Evolutionary conservation across 2,797 vertebrate species (phyloP).

Genomic region (Chromobotia macracanthus): DNA sequence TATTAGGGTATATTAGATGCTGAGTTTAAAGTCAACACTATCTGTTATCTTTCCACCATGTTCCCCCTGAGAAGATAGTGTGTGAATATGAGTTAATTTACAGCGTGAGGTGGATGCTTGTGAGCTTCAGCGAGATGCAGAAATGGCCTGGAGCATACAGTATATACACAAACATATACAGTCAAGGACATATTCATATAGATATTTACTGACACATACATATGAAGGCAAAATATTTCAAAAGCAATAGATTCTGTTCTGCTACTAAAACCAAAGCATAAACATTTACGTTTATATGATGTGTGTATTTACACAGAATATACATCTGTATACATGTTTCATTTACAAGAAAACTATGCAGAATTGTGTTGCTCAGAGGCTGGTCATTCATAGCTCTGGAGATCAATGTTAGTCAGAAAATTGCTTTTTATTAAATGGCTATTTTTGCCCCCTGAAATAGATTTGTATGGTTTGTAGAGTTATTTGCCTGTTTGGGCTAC

Average conservation of each 20-base stretch:
- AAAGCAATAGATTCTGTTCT: constrained; percentile 8
- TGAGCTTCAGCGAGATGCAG: constrained; percentile 24
- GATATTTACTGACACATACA: neutral
- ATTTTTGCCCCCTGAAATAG: no score
- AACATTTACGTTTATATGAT: no score
- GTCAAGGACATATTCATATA: neutral
- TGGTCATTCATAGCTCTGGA: neutral
- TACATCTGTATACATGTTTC: neutral
- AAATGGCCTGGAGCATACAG: neutral
- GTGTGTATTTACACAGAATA: neutral
- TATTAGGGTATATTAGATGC: constrained; percentile 37
- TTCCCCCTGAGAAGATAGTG: constrained; percentile 31
- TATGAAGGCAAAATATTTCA: neutral
- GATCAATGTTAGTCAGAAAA: neutral
- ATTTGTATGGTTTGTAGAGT: neutral
- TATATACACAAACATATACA: neutral
- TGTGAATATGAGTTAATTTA: constrained; percentile 25
- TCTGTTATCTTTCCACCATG: constrained; percentile 42
- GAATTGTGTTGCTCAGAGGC: no score
- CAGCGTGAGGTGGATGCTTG: constrained; percentile 9
- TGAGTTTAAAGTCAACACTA: constrained; percentile 31
- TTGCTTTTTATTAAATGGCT: neutral
- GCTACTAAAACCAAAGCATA: neutral
- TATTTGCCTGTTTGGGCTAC: neutral
- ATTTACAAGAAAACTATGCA: neutral